Base-by-base conservation (phyloP, 2,797 vertebrate species). In the Botia almorhae region DNA sequence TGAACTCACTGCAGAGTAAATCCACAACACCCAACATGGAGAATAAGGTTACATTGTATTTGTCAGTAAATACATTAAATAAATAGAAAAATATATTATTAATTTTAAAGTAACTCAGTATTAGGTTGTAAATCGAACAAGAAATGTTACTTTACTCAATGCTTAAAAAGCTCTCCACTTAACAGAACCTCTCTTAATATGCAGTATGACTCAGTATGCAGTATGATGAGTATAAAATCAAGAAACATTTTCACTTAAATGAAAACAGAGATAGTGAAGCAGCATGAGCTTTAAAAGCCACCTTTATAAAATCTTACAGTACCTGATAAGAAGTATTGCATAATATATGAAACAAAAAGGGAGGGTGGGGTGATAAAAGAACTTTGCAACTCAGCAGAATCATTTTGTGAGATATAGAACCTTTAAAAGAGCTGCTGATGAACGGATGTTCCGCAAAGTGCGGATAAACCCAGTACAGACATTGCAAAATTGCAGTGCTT, bases 341-440 rank as follows among this genome's bases (percentile, higher is more conserved):
- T 65, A 65, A 72, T 26, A 71, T 72, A 71, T 79, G n/a, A 78
- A 71, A 23, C 43, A 13, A 78, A 71, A 71, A 26, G 39, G 14
- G 29, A 69, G 56, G 26, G 26, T 63, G 60, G 60, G 12, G 11
- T 43, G 63, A 76, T 55, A 11, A 2, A 69, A 63, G 46, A 63
- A 33, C 17, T 33, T 78, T 60, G 46, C 11, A 55, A 64, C 58
- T 55, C 69, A 72, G 68, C 68, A 53, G 46, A 63, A 63, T n/a
- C 13, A 3, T 26, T 64, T 26, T n/a, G 19, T 55, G 50, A 1
- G 69, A 26, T 43, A 72, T 61, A 60, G 58, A 67, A 60, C 7
- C 39, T 33, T 69, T 12, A n/a, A 61, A 69, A 72, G 46, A 78
- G 69, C 58, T 64, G 68, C 76, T 79, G 69, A 79, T 64, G 23